phyloP scores from a whole-genome alignment of 2,113 vertebrate genomes.

The Plotosus lineatus region DNA sequence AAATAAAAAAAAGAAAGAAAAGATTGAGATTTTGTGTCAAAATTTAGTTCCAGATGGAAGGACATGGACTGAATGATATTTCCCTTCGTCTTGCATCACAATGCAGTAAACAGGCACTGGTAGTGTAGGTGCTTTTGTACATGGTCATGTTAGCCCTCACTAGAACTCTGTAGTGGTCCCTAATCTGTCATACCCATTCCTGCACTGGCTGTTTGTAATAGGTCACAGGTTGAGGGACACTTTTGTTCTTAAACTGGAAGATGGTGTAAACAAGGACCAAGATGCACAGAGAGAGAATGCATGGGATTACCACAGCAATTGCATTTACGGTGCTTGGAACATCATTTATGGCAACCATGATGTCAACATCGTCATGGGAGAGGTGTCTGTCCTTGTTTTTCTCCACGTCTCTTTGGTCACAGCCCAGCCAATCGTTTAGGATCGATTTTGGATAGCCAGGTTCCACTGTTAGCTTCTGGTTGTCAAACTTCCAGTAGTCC shows the following conservation, averaged over 20 bases:
- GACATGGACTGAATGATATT: conserved; percentile 24
- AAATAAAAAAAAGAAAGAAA: conserved; percentile 65
- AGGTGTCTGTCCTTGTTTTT: conserved; percentile 87
- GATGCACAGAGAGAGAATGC: conserved; percentile 94
- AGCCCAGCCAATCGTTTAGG: conserved; percentile 98
- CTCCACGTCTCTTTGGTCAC: conserved; percentile 90
- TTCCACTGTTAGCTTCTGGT: conserved; percentile 93
- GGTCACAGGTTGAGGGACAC: conserved; percentile 87
- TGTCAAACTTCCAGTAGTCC: conserved; percentile 99
- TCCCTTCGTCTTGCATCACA: conserved; percentile 19
- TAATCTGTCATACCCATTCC: conserved; percentile 93
- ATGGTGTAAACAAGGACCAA: conserved; percentile 97
- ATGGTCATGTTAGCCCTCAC: conserved; percentile 63
- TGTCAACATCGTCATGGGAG: conserved; percentile 91
- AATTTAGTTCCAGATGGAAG: conserved; percentile 44
- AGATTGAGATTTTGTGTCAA: conserved; percentile 54
- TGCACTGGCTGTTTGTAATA: conserved; percentile 98
- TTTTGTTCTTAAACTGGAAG: conserved; percentile 99
- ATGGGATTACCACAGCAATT: conserved; percentile 96
- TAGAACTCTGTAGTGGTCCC: conserved; percentile 55
- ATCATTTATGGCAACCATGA: conserved; percentile 96
- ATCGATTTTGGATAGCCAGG: conserved; percentile 94
- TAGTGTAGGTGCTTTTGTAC: conserved; percentile 51
- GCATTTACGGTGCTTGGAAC: conserved; percentile 92
- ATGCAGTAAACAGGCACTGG: conserved; percentile 63